Base-by-base conservation (phyloP, 2,113 vertebrate species). In the Delphinapterus leucas region DNA sequence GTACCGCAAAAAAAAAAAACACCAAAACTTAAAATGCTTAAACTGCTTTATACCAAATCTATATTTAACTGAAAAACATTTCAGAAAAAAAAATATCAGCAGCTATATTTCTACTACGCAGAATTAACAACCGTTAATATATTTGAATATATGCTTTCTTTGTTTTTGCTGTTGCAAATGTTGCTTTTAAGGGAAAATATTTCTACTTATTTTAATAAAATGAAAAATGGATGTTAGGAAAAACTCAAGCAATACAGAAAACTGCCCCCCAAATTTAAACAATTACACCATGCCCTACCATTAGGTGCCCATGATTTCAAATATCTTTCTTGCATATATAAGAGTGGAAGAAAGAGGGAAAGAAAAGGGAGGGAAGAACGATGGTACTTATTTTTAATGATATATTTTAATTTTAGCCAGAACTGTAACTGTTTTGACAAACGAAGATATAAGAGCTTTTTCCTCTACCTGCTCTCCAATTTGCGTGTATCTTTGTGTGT, bases 181-280 rank as follows among this genome's bases (percentile, higher is more conserved):
- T 61, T 26, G 25, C n/a, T 67, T 68, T 95, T 26, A 38, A 80
- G n/a, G 38, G 28, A n/a, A 88, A 73, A 11, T 49, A n/a, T 49
- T 53, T 71, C n/a, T 93, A 33, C 20, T 95, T 76, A 81, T 65
- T 85, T 80, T 92, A 79, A 71, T 83, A n/a, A 90, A 89, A 87
- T 77, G 10, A 82, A 83, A 94, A 93, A 31, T 82, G 12, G 28
- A 3, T 82, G 44, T 47, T 41, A 47, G 10, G 73, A 49, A 85
- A 90, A 81, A 73, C n/a, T 41, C 3, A 55, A 87, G 25, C 12
- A 80, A 71, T 61, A 14, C 1, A 79, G 36, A 65, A n/a, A 47
- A 55, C 41, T 88, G 3, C 15, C 38, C 18, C 41, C 70, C 38
- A 13, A 21, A 88, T 65, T 71, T 80, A 68, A 74, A 47, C 2